Conservation (phyloP, 2,797 vertebrate species). For the Carapus acus region DNA sequence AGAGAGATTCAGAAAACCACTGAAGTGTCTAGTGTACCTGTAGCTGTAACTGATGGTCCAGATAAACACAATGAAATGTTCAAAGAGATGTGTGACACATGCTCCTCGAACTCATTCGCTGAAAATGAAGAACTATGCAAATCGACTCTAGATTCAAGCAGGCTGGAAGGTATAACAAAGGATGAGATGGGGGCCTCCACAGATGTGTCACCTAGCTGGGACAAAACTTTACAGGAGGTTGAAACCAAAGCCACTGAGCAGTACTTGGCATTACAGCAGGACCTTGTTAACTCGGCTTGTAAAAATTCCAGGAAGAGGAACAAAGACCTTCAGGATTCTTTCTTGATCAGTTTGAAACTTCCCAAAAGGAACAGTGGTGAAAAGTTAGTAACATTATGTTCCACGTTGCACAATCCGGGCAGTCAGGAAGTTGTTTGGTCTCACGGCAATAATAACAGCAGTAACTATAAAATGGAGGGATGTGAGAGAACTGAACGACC, state of each 20-base stretch:
- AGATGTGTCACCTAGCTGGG: conserved; percentile 22
- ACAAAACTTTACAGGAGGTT: conserved; percentile 18
- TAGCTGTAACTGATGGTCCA: conserved; percentile 13
- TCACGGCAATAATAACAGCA: conserved; percentile 35
- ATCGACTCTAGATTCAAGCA: conserved; percentile 12
- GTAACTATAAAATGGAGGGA: conserved; percentile 38
- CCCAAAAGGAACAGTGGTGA: conserved; percentile 58
- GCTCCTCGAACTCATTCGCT: conserved; percentile 15
- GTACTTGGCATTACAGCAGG: conserved; percentile 25
- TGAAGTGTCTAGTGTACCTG: conserved; percentile 22
- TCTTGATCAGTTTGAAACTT: conserved; percentile 61
- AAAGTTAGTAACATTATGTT: conserved; percentile 41
- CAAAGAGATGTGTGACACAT: conserved; percentile 5
- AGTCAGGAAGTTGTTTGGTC: conserved; percentile 31
- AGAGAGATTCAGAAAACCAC: conserved; percentile 12
- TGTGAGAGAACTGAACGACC: conserved; percentile 15
- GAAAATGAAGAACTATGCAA: conserved; percentile 18
- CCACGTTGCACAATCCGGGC: conserved; percentile 19
- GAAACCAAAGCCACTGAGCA: conserved; percentile 43
- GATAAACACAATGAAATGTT: conserved; percentile 4
- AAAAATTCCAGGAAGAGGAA: conserved; percentile 69
- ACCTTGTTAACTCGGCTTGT: conserved; percentile 42
- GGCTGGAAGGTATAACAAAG: conserved; percentile 16
- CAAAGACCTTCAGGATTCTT: conserved; percentile 56
- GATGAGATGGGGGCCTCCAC: conserved; percentile 36